A percentile compares a stretch with the other conserved stretches of the same genome.
These are phyloP conservation scores for Ernsta delagoae DNA, from an alignment of 2,888 invertebrate species.

Conservation along the genomic window DNA sequence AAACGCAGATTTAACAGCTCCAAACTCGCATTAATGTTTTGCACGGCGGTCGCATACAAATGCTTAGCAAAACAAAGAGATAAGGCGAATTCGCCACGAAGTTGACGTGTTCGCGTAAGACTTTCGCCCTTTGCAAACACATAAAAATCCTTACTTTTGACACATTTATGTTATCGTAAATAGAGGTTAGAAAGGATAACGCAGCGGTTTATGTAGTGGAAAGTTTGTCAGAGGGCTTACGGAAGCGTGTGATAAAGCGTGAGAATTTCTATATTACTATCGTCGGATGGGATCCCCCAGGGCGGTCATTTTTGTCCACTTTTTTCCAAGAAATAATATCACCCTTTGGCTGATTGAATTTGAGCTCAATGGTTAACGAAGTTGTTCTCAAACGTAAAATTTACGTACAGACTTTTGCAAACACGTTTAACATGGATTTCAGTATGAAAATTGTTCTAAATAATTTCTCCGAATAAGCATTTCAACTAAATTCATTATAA, in stretches of 20 bases:
- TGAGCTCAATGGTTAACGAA: too few relatives aligned
- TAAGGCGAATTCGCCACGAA: constrained; percentile 47
- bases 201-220: constrained; percentile 18
- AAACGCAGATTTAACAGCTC: constrained; percentile 41
- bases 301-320: not conserved
- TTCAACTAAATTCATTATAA: not conserved
- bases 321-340: not conserved
- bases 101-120: constrained; percentile 20
- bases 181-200: constrained; percentile 26
- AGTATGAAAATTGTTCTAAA: not conserved
- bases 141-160: constrained; percentile 37
- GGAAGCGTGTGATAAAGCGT: not conserved
- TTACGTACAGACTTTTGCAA: too few relatives aligned
- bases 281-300: not conserved
- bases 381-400: not conserved
- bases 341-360: not conserved
- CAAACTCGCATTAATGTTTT: constrained; percentile 54
- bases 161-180: constrained; percentile 35
- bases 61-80: constrained; percentile 53
- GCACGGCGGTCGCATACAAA: constrained; percentile 62
- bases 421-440: not conserved
- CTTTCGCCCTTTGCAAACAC: constrained; percentile 33
- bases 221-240: constrained; percentile 4
- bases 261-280: constrained; percentile 1
- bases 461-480: not conserved